Base-by-base conservation (phyloP, 2,888 invertebrate species). In the Eupithecia subfuscata region DNA sequence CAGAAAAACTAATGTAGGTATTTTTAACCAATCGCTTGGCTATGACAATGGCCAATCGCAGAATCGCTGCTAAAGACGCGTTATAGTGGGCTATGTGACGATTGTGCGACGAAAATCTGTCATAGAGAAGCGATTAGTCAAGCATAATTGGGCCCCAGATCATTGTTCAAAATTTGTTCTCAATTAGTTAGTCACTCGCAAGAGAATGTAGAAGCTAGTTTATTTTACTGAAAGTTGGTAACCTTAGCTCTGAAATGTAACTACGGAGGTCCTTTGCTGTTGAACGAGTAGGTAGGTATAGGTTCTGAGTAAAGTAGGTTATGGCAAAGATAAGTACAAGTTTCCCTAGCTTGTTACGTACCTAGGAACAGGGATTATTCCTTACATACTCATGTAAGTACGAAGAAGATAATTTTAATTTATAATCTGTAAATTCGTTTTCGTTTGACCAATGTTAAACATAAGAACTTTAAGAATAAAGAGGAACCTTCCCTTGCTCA, bases 121-220 rank as follows among this genome's bases (percentile, higher is more conserved):
- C 60, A 60, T 60, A 9, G 4, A 11, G 4, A 60, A 60, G 60
- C 14, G 60, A 60, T 25, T 25, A 60, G 22, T 25, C 4, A 6
- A 8, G 12, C 56, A 7, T 22, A 56, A 14, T 25, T 60, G 64
- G 64, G 2, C 30, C 30, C 14, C 12, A 8, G 64, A 18, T 60
- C 60, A 60, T 25, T 60, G 56, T 56, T 25, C 3, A 22, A 56
- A 56, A 25, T 30, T 63, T 25, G 34, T 64, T 64, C 64, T 64
- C 64, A 34, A 18, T 18, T 34, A 64, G 64, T 64, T 64, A 64
- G 64, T 64, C 64, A 64, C 34, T 64, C 8, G 18, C 18, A 64
- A 22, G 63, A 64, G 34, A 34, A 34, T 34, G 8, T 18, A 34
- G 34, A 34, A 30, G 1, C 63, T 30, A 63, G 63, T 30, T 63